Evolutionary conservation across 2,888 invertebrate genomes (phyloP).

Genomic region (Smittia aterrima): DNA sequence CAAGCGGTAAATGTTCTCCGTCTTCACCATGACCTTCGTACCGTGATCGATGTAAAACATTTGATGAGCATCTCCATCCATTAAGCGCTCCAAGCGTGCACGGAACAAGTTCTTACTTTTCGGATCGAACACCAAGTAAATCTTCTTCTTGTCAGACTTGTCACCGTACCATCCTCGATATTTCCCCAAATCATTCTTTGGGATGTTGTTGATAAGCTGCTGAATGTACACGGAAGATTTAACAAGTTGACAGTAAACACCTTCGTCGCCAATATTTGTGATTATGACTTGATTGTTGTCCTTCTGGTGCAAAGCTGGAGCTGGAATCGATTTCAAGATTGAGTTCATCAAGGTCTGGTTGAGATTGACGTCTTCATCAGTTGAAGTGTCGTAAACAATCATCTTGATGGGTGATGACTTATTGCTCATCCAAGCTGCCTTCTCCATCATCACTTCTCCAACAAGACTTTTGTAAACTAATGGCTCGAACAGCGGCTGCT

Average conservation of each 20-base stretch:
- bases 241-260: constrained; percentile 50
- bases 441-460: constrained; percentile 56
- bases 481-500: constrained; percentile 49
- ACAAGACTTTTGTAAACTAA: constrained; percentile 59
- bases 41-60: constrained; percentile 61
- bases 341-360: constrained; percentile 61
- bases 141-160: constrained; percentile 33
- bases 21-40: constrained; percentile 52
- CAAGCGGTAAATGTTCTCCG: constrained; percentile 55
- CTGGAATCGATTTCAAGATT: constrained; percentile 55
- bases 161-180: constrained; percentile 26
- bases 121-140: constrained; percentile 37
- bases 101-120: constrained; percentile 41
- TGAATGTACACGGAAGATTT: constrained; percentile 43
- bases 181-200: constrained; percentile 15
- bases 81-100: constrained; percentile 23
- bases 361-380: constrained; percentile 63
- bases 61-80: constrained; percentile 51
- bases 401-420: constrained; percentile 53
- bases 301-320: constrained; percentile 49
- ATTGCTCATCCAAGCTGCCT: constrained; percentile 46
- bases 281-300: constrained; percentile 47
- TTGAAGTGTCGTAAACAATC: constrained; percentile 65
- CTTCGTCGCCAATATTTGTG: constrained; percentile 51
- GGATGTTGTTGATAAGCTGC: constrained; percentile 16